Percentiles rank a stretch among this genome's conserved stretches.
These are phyloP conservation scores for Pangasius sanitwongsei DNA, from an alignment of 2,797 vertebrate genomes.

Conservation along the genomic window DNA sequence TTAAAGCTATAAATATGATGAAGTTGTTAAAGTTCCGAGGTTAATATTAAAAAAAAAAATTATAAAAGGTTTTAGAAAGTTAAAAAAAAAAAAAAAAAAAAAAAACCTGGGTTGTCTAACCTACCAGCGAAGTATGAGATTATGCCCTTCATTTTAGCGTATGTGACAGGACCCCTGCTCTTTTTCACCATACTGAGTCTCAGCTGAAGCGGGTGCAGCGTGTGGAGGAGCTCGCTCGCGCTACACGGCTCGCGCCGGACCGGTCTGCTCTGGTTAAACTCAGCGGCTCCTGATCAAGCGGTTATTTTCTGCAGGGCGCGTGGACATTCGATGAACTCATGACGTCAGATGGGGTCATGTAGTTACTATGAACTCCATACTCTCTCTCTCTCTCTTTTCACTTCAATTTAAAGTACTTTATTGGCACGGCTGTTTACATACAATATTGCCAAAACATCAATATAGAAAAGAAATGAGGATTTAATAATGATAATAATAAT, in stretches of 20 bases:
- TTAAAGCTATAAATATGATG: conserved; percentile 65
- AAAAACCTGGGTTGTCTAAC: conserved; percentile 1
- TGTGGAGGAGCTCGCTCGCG: background rate
- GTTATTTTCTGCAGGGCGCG: conserved; percentile 58
- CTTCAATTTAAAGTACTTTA: background rate
- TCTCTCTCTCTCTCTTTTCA: background rate
- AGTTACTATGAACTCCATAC: conserved; percentile 8
- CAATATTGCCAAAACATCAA: no score
- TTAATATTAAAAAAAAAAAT: background rate
- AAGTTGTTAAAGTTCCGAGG: background rate
- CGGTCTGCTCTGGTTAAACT: conserved; percentile 12
- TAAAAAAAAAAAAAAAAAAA: background rate
- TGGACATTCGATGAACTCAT: conserved; percentile 39
- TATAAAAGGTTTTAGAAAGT: background rate
- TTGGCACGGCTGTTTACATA: no score
- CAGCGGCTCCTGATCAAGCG: background rate
- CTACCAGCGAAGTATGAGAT: conserved; percentile 75
- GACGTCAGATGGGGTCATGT: conserved; percentile 42
- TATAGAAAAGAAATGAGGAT: no score
- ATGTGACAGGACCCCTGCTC: conserved; percentile 61
- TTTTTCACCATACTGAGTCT: conserved; percentile 52
- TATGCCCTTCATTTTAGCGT: conserved; percentile 74
- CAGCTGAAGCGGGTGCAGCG: background rate
- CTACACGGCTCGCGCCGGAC: conserved; percentile 10
- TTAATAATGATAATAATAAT: no score